Evolutionary conservation across 2,888 invertebrate genomes (phyloP).

Genomic region (Galeruca laticollis): DNA sequence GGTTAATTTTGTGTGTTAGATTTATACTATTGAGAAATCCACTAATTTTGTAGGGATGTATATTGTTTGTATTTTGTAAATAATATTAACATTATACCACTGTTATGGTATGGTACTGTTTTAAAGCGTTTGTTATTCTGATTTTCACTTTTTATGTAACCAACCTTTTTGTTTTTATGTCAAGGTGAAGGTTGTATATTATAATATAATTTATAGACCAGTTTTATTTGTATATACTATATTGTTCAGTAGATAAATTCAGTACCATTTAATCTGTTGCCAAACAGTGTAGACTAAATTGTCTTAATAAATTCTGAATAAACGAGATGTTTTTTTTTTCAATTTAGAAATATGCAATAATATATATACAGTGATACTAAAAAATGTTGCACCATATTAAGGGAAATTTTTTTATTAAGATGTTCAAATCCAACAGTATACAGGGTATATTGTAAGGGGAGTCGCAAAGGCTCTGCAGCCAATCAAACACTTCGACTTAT

Average conservation of each 20-base stretch:
- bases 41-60: slow-evolving; percentile 55
- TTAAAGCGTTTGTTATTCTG: slow-evolving; percentile 51
- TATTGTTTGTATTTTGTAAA: slow-evolving; percentile 56
- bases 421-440: too few species aligned
- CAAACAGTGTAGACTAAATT: slow-evolving; percentile 48
- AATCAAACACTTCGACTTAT: too few species aligned
- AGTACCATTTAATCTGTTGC: slow-evolving; percentile 45
- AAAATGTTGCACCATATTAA: too few species aligned
- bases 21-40: slow-evolving; percentile 53
- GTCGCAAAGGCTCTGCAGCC: too few species aligned
- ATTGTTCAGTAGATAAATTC: slow-evolving; percentile 30
- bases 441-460: too few species aligned
- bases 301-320: slow-evolving; percentile 41
- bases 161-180: slow-evolving; percentile 30
- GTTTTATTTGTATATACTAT: slow-evolving; percentile 43
- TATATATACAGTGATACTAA: too few species aligned
- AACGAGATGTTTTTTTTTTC: neutral
- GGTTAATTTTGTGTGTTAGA: slow-evolving; percentile 53
- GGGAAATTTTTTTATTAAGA: too few species aligned
- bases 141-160: slow-evolving; percentile 21
- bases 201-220: slow-evolving; percentile 25
- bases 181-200: slow-evolving; percentile 47
- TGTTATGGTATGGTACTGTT: slow-evolving; percentile 56
- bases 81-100: slow-evolving; percentile 48
- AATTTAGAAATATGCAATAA: too few species aligned